Conservation (phyloP, 1,140 invertebrate species). For the Schmidtea mediterranea region DNA sequence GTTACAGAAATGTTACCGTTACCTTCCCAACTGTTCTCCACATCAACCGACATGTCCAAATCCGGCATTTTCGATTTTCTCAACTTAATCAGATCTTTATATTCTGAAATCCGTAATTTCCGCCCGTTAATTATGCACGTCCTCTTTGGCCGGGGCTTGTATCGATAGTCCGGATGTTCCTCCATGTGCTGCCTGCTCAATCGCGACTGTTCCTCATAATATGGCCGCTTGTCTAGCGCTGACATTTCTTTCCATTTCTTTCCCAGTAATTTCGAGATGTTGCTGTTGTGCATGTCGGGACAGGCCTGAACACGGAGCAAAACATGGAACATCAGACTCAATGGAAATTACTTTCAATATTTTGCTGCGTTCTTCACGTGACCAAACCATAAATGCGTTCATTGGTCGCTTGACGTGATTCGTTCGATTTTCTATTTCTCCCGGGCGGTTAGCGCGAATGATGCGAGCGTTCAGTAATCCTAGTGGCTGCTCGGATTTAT, state of each 20-base stretch:
- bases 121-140: constrained; percentile 79
- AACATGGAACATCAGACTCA: no score
- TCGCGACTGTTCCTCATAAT: constrained; percentile 89
- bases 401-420: constrained; percentile 83
- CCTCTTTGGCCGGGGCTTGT: constrained; percentile 70
- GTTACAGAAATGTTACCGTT: no score
- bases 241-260: constrained; percentile 91
- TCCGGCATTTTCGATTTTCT: no score
- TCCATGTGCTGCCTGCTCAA: constrained; percentile 94
- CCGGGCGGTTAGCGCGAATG: no score
- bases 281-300: constrained; percentile 98
- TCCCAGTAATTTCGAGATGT: constrained; percentile 94
- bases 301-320: no score
- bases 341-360: constrained; percentile 15
- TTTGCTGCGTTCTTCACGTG: constrained; percentile 27
- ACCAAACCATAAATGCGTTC: constrained; percentile 53
- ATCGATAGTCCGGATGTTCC: constrained; percentile 92
- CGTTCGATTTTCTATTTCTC: no score
- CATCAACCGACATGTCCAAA: no score
- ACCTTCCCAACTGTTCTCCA: no score
- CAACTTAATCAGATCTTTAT: constrained; percentile 64
- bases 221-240: constrained; percentile 87
- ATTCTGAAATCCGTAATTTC: constrained; percentile 92
- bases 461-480: no score
- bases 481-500: no score